Evolutionary conservation across 1,140 invertebrate genomes (phyloP).

Genomic region (Idris sp.): DNA sequence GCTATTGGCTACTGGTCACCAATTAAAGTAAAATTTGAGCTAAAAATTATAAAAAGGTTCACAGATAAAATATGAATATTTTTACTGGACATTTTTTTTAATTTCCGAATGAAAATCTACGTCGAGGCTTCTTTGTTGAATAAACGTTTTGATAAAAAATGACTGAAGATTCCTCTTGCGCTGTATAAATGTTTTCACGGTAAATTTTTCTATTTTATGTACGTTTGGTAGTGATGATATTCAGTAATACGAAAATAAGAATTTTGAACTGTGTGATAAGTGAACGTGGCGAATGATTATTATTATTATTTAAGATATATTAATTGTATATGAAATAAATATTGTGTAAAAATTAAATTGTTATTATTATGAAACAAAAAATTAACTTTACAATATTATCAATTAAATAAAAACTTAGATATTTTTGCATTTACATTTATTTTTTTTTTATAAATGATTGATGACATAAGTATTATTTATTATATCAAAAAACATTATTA

Average conservation of each 20-base stretch:
- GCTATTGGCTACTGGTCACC: no score
- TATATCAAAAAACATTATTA: no score
- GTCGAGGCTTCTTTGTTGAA: slow-evolving; percentile 54
- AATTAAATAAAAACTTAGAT: no score
- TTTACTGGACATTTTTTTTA: slow-evolving; percentile 16
- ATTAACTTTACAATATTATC: no score
- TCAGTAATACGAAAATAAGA: slow-evolving; percentile 44
- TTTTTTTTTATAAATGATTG: no score
- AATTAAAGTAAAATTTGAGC: no score
- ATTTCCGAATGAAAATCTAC: slow-evolving; percentile 12
- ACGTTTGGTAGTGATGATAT: slow-evolving; percentile 63
- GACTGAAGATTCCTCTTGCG: slow-evolving; percentile 28
- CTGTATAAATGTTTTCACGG: slow-evolving; percentile 65
- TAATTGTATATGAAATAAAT: slow-evolving; percentile 60
- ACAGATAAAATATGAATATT: slow-evolving; percentile 24
- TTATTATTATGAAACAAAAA: no score
- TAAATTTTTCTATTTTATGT: slow-evolving; percentile 69
- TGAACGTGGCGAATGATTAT: slow-evolving; percentile 58
- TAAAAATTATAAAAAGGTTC: no score
- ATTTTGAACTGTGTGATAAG: slow-evolving; percentile 58
- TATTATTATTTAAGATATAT: slow-evolving; percentile 48
- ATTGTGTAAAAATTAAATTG: slow-evolving; percentile 52
- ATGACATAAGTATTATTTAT: no score
- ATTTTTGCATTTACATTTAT: no score
- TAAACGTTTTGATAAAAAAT: slow-evolving; percentile 19